Percentiles rank a stretch among this genome's conserved stretches.
Evolutionary conservation across 2,888 invertebrate genomes (phyloP).

Genomic region (Drosophila mercatorum): DNA sequence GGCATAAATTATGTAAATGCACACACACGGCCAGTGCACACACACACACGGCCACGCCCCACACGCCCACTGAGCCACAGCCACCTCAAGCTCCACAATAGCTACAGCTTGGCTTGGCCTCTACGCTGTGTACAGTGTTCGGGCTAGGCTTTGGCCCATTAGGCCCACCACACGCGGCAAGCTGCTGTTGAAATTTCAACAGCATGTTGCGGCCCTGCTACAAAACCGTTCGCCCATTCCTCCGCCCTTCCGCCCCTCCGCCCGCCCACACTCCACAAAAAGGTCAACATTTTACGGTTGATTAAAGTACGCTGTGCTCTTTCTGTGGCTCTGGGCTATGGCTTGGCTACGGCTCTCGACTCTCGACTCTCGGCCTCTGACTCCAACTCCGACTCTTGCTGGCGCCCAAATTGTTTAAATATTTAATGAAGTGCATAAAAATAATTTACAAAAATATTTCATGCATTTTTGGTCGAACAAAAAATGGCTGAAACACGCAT

Average conservation of each 20-base stretch:
- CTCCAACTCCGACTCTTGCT: constrained; percentile 4
- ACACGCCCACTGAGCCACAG: constrained; percentile 1
- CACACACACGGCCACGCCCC: constrained; percentile 15
- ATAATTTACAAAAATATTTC: constrained; percentile 76
- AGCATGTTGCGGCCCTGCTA: constrained; percentile 72
- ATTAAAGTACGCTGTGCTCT: constrained; percentile 69
- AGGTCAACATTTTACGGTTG: constrained; percentile 81
- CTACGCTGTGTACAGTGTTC: constrained; percentile 51
- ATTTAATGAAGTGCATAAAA: constrained; percentile 76
- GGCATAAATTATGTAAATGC: constrained; percentile 83
- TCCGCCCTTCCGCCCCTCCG: not conserved
- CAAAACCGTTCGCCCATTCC: constrained; percentile 24
- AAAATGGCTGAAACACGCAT: constrained; percentile 42
- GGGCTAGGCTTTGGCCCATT: constrained; percentile 53
- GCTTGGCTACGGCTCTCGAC: not conserved
- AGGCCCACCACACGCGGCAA: constrained; percentile 59
- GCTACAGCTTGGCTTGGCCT: constrained; percentile 42
- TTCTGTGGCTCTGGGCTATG: constrained; percentile 39
- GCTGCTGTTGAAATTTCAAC: constrained; percentile 50
- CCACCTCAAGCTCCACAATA: constrained; percentile 38
- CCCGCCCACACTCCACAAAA: constrained; percentile 39
- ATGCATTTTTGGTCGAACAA: constrained; percentile 69
- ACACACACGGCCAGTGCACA: constrained; percentile 41
- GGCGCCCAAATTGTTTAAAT: constrained; percentile 72
- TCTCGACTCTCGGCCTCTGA: not conserved